A percentile compares a stretch with the other conserved stretches of the same genome.
These are phyloP conservation scores for Lagenorhynchus albirostris DNA, from an alignment of 2,113 vertebrate species.

Conservation along the genomic window DNA sequence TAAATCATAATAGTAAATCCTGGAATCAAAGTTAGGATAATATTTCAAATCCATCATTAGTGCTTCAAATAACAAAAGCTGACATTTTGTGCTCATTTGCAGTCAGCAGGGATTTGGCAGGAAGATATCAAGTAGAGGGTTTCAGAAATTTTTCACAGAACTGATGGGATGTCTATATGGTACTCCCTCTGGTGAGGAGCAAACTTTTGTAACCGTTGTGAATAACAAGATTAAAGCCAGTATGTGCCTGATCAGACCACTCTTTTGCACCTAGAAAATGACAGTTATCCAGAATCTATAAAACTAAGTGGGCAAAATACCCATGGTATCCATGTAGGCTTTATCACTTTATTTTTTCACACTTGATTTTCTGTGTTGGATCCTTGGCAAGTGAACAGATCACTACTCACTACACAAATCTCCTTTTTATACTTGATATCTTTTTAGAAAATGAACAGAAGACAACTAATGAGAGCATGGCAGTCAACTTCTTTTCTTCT, in stretches of 20 bases:
- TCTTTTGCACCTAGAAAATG: neutral
- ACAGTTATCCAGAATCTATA: neutral
- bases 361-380: neutral
- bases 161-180: conserved; percentile 10
- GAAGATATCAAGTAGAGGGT: conserved; percentile 29
- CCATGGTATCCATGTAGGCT: neutral
- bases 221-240: conserved; percentile 57
- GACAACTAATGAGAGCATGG: neutral
- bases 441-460: neutral
- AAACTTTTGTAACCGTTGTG: conserved; percentile 52
- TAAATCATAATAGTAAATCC: conserved; percentile 41
- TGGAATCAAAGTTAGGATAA: conserved; percentile 63
- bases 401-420: neutral
- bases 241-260: neutral
- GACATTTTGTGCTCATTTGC: conserved; percentile 69
- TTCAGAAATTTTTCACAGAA: conserved; percentile 62
- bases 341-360: neutral
- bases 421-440: neutral
- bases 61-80: conserved; percentile 68
- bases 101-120: conserved; percentile 54
- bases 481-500: neutral
- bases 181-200: conserved; percentile 26
- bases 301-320: neutral
- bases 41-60: conserved; percentile 64
- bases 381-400: neutral